phyloP scores from a whole-genome alignment of 64 coral and sea anemone species.

The Astreopora myriophthalma region DNA sequence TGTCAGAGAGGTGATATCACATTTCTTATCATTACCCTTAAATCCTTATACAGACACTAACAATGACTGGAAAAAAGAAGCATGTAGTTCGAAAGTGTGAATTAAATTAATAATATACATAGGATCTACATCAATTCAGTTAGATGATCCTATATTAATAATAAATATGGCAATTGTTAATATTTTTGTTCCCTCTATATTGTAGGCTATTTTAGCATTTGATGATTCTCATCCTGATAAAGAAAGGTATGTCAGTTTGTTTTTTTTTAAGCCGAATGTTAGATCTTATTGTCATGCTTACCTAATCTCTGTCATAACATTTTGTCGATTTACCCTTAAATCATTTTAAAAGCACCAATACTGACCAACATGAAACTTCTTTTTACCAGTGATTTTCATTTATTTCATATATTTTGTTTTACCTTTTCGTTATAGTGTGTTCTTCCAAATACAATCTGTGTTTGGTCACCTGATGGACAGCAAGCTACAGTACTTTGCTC shows the following conservation, averaged over 20 bases:
- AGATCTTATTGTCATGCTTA: neutral
- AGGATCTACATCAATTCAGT: too few species aligned
- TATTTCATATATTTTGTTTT: neutral
- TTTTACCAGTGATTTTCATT: too few species aligned
- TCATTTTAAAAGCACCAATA: too few species aligned
- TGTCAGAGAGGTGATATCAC: constrained; percentile 72
- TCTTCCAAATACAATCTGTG: constrained; percentile 96
- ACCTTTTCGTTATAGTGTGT: constrained; percentile 42
- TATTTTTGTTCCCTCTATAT: neutral
- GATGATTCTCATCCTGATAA: constrained; percentile 38
- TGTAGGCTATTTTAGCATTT: constrained; percentile 22
- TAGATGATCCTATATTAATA: too few species aligned
- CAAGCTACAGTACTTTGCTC: constrained; percentile 90
- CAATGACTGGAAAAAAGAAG: too few species aligned
- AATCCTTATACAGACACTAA: too few species aligned
- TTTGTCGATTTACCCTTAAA: too few species aligned
- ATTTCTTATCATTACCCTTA: neutral
- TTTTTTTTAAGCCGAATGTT: neutral
- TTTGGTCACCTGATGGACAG: constrained; percentile 98
- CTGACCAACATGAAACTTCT: too few species aligned
- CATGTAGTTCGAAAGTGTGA: too few species aligned
- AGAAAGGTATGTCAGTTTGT: constrained; percentile 26
- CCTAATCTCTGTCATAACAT: too few species aligned
- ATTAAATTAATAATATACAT: too few species aligned
- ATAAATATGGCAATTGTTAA: neutral